A percentile compares a stretch with the other conserved stretches of the same genome.
Evolutionary conservation across 92 coral and sea anemone genomes (phyloP).

Genomic region (Anthopleura xanthogrammica): DNA sequence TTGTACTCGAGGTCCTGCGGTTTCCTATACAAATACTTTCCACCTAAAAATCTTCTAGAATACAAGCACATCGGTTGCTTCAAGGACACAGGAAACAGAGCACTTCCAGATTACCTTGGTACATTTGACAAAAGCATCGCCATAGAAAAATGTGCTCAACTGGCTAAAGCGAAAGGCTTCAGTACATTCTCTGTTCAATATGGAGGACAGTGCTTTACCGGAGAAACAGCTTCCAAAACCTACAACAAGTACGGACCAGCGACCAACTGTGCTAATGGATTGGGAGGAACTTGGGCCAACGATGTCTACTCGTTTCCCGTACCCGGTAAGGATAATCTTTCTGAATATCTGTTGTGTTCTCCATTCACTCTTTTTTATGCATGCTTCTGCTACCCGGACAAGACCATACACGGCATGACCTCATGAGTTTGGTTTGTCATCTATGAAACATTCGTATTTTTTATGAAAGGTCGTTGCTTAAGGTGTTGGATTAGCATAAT

Average conservation of each 20-base stretch:
- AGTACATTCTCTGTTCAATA: not conserved
- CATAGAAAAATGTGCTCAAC: not conserved
- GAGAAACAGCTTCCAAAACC: not conserved
- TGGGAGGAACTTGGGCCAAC: constrained; percentile 3
- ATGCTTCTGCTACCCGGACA: too few relatives aligned
- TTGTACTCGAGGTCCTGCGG: too few relatives aligned
- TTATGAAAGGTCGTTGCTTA: too few relatives aligned
- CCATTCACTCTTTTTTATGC: too few relatives aligned
- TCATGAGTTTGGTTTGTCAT: too few relatives aligned
- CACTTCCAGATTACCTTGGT: not conserved
- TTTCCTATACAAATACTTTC: too few relatives aligned
- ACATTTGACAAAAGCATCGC: not conserved
- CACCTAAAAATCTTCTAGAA: too few relatives aligned
- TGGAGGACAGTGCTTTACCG: constrained; percentile 11
- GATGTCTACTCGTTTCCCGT: not conserved
- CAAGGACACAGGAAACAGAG: not conserved
- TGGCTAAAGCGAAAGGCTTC: not conserved
- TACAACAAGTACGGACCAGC: not conserved
- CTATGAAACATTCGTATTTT: too few relatives aligned
- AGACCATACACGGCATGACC: too few relatives aligned
- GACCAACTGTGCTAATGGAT: not conserved
- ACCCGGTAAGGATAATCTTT: not conserved
- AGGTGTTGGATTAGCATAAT: too few relatives aligned
- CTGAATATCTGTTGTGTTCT: too few relatives aligned
- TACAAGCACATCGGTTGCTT: not conserved